Base-by-base conservation (phyloP, 2,113 vertebrate genomes). In the Amia ocellicauda region DNA sequence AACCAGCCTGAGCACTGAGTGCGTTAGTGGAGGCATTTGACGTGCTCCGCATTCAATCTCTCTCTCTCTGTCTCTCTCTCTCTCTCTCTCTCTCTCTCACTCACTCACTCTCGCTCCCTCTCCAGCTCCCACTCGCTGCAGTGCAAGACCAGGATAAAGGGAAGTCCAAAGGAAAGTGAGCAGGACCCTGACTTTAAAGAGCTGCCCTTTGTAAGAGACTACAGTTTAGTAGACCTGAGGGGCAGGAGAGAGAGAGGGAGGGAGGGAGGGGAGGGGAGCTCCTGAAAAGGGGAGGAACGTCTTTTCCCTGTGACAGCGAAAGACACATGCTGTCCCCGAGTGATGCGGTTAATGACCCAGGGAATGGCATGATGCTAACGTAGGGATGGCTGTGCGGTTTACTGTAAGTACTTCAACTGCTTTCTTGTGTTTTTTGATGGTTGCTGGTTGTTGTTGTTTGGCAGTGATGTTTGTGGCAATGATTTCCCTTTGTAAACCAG, bases 291-390 rank as follows among this genome's bases (percentile, higher is more conserved):
- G 74, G 69, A 74, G 70, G 60, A 55, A 55, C 60, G 67, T 70
- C 70, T 51, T 75, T 41, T 3, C 71, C 43, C 57, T 70, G 73
- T 77, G 71, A 68, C 80, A 79, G 71, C n/a, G n/a, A n/a, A 72
- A 76, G 60, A 42, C 42, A 22, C 13, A 53, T 8, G 16, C 27
- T 53, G 16, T 40, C 71, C 76, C 13, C 27, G 24, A 69, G 63
- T 71, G 59, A 72, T 76, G 75, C 73, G 74, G 71, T 69, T 76
- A 63, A 31, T 49, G 69, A 58, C 60, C 69, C 75, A 74, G 59
- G 52, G 65, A 54, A 71, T 42, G 59, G 71, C 50, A 2, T 4
- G 64, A 68, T 75, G 36, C 72, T 65, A 73, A 52, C 41, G 26
- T 36, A 51, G 63, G 43, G 40, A 49, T 51, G 24, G 26, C 47